These are phyloP conservation scores for Ethmia dodecea DNA, from an alignment of 2,888 invertebrate species.

Conservation along the genomic window DNA sequence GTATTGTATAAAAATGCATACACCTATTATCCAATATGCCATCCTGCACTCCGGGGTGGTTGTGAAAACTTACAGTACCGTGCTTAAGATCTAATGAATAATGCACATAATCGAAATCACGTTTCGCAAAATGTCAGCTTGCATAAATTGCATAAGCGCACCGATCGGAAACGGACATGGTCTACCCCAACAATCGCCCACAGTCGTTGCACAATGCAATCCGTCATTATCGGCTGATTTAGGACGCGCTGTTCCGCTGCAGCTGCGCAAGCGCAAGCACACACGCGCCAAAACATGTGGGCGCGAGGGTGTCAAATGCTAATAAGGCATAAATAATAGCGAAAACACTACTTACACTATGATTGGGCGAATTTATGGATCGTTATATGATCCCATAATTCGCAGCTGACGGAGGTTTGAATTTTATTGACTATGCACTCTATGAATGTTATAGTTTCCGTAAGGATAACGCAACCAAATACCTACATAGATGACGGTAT, in stretches of 20 bases:
- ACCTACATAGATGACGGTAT: no score
- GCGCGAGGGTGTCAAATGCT: constrained; percentile 40
- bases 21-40: no score
- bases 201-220: constrained; percentile 60
- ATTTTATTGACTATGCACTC: neutral
- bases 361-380: constrained; percentile 1
- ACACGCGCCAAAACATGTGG: constrained; percentile 28
- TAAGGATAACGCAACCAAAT: no score
- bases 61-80: no score
- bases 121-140: no score
- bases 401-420: neutral
- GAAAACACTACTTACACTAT: constrained; percentile 18
- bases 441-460: no score
- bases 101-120: constrained; percentile 1
- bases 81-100: no score
- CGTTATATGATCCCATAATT: neutral
- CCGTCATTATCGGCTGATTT: constrained; percentile 56
- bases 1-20: no score
- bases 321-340: constrained; percentile 31
- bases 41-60: no score
- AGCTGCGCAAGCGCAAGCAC: constrained; percentile 35
- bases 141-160: constrained; percentile 40
- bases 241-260: constrained; percentile 49
- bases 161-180: constrained; percentile 65
- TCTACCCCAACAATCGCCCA: constrained; percentile 60